phyloP scores from a whole-genome alignment of 2,888 invertebrate genomes.

The Lepidonotus clava region DNA sequence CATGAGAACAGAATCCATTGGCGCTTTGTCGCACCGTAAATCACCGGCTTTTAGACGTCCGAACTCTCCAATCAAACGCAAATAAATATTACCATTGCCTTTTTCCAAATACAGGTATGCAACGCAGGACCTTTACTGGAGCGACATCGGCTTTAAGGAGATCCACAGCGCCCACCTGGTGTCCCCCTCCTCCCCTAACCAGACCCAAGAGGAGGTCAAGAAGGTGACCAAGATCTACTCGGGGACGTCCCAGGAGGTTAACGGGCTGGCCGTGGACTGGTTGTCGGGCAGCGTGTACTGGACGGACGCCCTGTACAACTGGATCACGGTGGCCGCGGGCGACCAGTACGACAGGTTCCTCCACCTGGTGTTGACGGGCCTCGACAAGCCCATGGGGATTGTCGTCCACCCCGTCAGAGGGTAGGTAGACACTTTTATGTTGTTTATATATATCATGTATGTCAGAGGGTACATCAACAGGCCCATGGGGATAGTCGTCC shows the following conservation, averaged over 20 bases:
- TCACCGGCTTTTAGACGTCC: no score
- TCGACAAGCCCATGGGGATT: slow-evolving; percentile 74
- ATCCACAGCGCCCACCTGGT: slow-evolving; percentile 55
- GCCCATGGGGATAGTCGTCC: no score
- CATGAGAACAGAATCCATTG: no score
- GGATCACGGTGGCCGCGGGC: slow-evolving; percentile 72
- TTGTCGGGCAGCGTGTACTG: slow-evolving; percentile 73
- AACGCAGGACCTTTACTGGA: slow-evolving; percentile 57
- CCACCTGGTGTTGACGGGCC: slow-evolving; percentile 57
- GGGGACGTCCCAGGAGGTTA: slow-evolving; percentile 63
- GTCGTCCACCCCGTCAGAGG: slow-evolving; percentile 75
- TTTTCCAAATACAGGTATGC: slow-evolving; percentile 60
- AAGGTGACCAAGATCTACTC: slow-evolving; percentile 48
- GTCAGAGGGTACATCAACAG: no score
- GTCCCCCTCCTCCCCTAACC: neutral
- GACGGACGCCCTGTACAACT: slow-evolving; percentile 77
- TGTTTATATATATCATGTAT: no score
- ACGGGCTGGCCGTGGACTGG: slow-evolving; percentile 77
- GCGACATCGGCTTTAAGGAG: slow-evolving; percentile 59
- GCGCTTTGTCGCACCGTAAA: no score
- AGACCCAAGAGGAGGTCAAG: neutral
- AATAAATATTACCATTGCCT: no score
- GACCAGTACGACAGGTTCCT: slow-evolving; percentile 50
- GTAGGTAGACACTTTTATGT: no score
- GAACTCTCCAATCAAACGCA: no score